Percentiles rank a stretch among this genome's conserved stretches.
phyloP scores from a whole-genome alignment of 2,888 invertebrate genomes.

The Tuta absoluta region DNA sequence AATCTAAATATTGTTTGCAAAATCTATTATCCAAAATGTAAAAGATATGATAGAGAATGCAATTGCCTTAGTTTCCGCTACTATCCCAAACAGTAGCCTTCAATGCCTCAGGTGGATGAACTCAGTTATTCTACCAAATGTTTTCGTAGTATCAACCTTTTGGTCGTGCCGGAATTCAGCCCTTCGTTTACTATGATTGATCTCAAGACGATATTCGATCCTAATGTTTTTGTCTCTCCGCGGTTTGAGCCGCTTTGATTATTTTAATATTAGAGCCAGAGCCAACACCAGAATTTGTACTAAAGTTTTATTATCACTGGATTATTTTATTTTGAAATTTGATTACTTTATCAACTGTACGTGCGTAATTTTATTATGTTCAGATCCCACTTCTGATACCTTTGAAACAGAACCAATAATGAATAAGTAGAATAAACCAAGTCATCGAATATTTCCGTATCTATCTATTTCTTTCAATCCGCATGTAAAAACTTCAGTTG shows the following conservation, averaged over 20 bases:
- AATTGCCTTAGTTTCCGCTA: neutral
- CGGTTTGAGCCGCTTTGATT: constrained; percentile 66
- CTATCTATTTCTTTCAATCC: no score
- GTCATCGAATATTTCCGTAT: no score
- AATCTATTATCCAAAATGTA: no score
- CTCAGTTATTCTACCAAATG: neutral
- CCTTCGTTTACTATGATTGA: constrained; percentile 73
- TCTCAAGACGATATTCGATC: constrained; percentile 80
- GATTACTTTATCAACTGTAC: neutral
- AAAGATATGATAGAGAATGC: neutral
- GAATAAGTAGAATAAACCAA: neutral
- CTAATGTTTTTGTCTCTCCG: constrained; percentile 67
- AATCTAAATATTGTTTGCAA: no score
- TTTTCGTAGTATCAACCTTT: neutral
- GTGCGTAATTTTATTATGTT: neutral
- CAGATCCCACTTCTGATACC: neutral
- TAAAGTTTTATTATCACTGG: constrained; percentile 1
- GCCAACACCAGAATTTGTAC: neutral
- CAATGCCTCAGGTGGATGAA: neutral
- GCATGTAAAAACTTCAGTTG: neutral
- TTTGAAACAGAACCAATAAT: constrained; percentile 1
- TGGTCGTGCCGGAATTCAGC: constrained; percentile 39
- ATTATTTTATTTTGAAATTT: neutral
- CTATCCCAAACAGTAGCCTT: neutral
- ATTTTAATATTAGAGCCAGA: constrained; percentile 55